Percentiles rank a stretch among this genome's conserved stretches.
Conservation (phyloP, 30 jellyfish, hydroid and myxozoan species). For the Aurelia coerulea region DNA sequence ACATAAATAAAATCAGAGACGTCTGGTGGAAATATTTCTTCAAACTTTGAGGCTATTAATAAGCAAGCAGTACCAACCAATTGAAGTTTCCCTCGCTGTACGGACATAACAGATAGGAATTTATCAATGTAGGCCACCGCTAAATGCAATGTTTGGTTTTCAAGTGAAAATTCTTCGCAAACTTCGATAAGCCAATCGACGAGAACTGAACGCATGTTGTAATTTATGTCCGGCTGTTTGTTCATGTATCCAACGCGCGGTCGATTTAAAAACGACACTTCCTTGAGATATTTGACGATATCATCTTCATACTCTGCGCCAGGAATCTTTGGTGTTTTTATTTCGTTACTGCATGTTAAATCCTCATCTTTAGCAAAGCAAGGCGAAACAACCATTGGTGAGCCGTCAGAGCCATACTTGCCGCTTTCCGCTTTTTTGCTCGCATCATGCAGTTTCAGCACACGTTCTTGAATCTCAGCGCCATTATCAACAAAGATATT, state of each 20-base stretch:
- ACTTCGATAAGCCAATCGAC: conserved; percentile 99
- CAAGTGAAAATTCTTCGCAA: conserved; percentile 83
- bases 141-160: conserved; percentile 84
- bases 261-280: background rate
- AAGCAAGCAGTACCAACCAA: conserved; percentile 98
- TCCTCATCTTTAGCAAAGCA: conserved; percentile 8
- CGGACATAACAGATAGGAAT: conserved; percentile 95
- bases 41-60: conserved; percentile 96
- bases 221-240: conserved; percentile 90
- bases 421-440: background rate
- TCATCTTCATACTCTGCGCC: conserved; percentile 68
- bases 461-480: conserved; percentile 12
- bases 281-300: conserved; percentile 30
- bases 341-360: background rate
- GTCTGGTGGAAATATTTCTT: conserved; percentile 97
- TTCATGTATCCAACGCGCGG: conserved; percentile 81
- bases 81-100: conserved; percentile 90
- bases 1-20: conserved; percentile 94
- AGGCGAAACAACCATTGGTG: conserved; percentile 68
- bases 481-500: conserved; percentile 40
- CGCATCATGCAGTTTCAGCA: conserved; percentile 4
- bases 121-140: conserved; percentile 92
- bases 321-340: background rate
- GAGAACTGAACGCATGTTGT: conserved; percentile 90
- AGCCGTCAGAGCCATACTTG: background rate